A percentile compares a stretch with the other conserved stretches of the same genome.
Evolutionary conservation across 2,113 vertebrate species (phyloP).

Genomic region (Propithecus coquereli): DNA sequence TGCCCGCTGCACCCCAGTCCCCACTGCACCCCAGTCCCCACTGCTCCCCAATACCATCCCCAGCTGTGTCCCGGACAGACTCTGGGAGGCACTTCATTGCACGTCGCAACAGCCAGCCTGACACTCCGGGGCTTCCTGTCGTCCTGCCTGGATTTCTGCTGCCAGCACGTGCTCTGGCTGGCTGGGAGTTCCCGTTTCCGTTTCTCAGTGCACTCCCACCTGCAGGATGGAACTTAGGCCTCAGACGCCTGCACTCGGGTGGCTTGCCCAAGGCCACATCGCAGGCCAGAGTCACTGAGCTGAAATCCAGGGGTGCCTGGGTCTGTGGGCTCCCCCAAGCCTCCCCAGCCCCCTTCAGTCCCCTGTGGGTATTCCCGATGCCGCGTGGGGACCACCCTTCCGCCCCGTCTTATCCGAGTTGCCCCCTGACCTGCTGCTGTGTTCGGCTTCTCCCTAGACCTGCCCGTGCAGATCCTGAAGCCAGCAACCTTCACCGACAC

Average conservation of each 20-base stretch:
- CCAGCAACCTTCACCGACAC: constrained; percentile 91
- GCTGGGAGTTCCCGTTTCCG: not conserved
- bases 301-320: accelerated
- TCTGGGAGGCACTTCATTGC: constrained; percentile 68
- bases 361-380: accelerated
- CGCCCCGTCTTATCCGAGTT: accelerated
- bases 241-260: not conserved
- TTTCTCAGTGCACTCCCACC: accelerated
- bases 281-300: accelerated
- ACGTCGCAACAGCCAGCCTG: constrained; percentile 19
- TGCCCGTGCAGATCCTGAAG: constrained; percentile 95
- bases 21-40: constrained; percentile 42
- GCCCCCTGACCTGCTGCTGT: not conserved
- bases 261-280: not conserved
- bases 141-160: constrained; percentile 22
- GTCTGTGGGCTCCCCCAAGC: accelerated
- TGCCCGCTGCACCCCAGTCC: constrained; percentile 42
- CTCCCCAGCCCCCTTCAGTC: not conserved
- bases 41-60: constrained; percentile 56
- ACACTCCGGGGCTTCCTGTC: constrained; percentile 10
- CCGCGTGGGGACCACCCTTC: too few relatives aligned
- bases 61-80: not conserved
- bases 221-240: not conserved
- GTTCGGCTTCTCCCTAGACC: constrained; percentile 78
- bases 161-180: not conserved